Base-by-base conservation (phyloP, 2,113 vertebrate genomes). In the Chamaetylas fuelleborni region DNA sequence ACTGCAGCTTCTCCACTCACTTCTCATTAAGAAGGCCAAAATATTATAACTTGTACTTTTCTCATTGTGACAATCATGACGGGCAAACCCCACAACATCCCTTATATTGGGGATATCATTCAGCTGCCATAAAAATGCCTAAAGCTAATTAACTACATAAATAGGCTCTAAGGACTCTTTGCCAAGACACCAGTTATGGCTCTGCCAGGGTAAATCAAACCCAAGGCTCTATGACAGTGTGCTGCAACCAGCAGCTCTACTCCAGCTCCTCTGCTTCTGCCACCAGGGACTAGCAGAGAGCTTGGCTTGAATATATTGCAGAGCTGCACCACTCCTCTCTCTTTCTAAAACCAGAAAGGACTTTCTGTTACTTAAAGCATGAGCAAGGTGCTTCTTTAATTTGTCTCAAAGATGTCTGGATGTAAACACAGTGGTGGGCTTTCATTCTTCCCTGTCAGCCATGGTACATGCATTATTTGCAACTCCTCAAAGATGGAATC, bases 401-500 rank as follows among this genome's bases (percentile, higher is more conserved):
- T 93, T 86, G 43, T 87, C 95, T 93, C 79, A 88, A 94, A 97
- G 91, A 50, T 91, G 90, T 84, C 89, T 82, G 62, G 81, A 57
- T 83, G 72, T 90, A 96, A 97, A 92, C 67, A 58, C 11, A 84
- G 72, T 72, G 72, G 42, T 50, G 34, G 6, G 71, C 38, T 60
- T 92, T 88, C 57, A 66, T 56, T 14, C 14, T 70, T 91, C 47
- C 72, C 93, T 97, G 93, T 90, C 93, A 97, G 80, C 61, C 92
- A 56, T 62, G 38, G 40, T 48, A 50, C 73, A 92, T 79, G 4
- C 57, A 66, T 90, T 97, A 95, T 92, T 95, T 97, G 93, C 56
- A 95, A 95, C 88, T 97, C 95, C 95, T 98, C 90, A 98, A 97
- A 97, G 95, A 98, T 92, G 96, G 93, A 98, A 97, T 96, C 88